Conservation (phyloP, 2,797 vertebrate species). For the Anabas testudineus region DNA sequence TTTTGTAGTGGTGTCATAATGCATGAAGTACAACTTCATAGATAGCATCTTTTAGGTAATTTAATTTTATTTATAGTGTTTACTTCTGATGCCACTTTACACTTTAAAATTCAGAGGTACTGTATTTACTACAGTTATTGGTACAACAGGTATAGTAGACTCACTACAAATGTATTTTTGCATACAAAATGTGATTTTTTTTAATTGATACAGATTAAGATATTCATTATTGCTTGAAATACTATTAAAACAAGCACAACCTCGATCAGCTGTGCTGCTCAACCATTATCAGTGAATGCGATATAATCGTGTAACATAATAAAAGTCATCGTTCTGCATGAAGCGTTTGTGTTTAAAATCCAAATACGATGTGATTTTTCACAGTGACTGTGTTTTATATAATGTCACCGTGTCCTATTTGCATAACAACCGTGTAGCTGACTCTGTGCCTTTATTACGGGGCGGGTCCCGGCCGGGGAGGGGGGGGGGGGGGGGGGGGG, state of each 20-base stretch:
- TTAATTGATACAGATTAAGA: neutral
- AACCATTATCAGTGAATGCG: too few relatives aligned
- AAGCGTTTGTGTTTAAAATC: neutral
- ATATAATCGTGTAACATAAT: neutral
- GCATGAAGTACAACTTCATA: neutral
- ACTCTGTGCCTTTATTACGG: conserved; percentile 49
- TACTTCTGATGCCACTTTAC: neutral
- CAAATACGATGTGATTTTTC: neutral
- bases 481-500: conserved; percentile 63
- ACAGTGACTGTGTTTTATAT: conserved; percentile 1
- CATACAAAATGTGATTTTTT: neutral
- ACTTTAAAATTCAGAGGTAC: neutral
- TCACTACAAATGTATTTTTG: neutral
- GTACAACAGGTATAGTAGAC: neutral
- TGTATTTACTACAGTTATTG: neutral
- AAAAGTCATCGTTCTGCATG: neutral
- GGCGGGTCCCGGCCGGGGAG: conserved; percentile 35
- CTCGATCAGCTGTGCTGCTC: neutral
- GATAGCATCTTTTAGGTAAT: neutral
- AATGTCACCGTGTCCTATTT: conserved; percentile 36
- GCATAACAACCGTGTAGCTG: conserved; percentile 61
- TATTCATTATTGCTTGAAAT: neutral
- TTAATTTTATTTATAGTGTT: neutral
- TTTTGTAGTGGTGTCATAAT: neutral
- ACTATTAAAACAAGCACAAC: neutral